Conservation (phyloP, 2,113 vertebrate genomes). For the Elachura formosa region DNA sequence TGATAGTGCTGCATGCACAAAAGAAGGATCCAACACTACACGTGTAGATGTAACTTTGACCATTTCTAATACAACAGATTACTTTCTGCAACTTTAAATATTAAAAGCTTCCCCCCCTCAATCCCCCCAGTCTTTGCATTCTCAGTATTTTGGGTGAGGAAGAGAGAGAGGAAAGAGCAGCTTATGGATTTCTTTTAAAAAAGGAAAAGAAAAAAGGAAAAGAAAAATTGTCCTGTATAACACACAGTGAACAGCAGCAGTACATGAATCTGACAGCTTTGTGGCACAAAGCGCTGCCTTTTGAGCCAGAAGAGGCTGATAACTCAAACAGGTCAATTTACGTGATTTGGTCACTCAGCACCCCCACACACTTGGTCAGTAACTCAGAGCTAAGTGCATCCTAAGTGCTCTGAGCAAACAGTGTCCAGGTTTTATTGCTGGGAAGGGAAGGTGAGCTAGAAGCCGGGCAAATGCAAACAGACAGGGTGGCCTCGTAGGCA, state of each 20-base stretch:
- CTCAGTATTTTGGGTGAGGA: background rate
- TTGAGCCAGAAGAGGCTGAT: background rate
- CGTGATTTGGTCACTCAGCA: background rate
- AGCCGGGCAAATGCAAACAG: background rate
- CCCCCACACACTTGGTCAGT: background rate
- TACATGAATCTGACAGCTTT: background rate
- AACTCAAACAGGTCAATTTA: background rate
- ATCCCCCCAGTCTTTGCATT: too few species aligned
- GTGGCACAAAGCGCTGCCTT: background rate
- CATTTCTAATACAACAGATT: background rate
- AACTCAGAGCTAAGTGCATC: background rate
- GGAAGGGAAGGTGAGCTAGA: background rate
- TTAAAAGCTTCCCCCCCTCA: background rate
- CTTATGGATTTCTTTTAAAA: background rate
- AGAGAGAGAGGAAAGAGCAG: background rate
- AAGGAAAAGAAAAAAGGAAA: background rate
- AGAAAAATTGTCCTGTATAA: background rate
- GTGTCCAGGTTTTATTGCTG: accelerated
- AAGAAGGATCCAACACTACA: background rate
- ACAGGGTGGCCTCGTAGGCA: background rate
- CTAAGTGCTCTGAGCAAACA: accelerated
- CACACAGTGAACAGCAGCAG: background rate
- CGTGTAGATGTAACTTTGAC: background rate
- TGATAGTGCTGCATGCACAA: accelerated
- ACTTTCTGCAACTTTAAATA: background rate